Percentiles rank a stretch among this genome's conserved stretches.
These are phyloP conservation scores for Zapornia atra DNA, from an alignment of 2,113 vertebrate species.

Conservation along the genomic window DNA sequence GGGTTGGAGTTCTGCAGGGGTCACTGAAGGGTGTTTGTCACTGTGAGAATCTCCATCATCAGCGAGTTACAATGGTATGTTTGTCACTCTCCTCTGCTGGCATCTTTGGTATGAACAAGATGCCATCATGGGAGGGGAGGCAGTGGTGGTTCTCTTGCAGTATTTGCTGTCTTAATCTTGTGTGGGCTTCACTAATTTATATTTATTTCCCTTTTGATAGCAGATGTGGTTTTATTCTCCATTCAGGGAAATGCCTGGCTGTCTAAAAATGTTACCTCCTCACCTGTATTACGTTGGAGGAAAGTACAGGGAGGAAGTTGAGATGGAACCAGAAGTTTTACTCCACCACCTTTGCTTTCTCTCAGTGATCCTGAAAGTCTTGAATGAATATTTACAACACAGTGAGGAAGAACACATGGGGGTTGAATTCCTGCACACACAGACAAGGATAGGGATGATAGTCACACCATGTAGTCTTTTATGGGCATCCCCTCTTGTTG, in stretches of 20 bases:
- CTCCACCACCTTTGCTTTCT: not conserved
- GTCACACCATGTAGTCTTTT: not conserved
- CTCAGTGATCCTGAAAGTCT: not conserved
- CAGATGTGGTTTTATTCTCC: not conserved
- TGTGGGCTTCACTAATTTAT: constrained; percentile 18
- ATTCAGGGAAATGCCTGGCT: not conserved
- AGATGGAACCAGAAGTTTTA: not conserved
- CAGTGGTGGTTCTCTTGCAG: not conserved
- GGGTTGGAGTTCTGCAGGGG: not conserved
- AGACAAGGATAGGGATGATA: not conserved
- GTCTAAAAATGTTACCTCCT: not conserved
- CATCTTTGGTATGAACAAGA: not conserved
- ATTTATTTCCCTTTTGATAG: not conserved
- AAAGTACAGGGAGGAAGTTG: not conserved
- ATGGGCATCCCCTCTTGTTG: not conserved
- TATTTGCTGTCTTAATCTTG: constrained; percentile 1
- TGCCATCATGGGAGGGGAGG: not conserved
- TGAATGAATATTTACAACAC: not conserved
- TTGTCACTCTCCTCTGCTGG: not conserved
- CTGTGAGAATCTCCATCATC: not conserved
- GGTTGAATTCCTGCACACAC: not conserved
- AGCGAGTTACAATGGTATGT: not conserved
- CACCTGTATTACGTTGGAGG: not conserved
- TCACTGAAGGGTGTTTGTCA: not conserved
- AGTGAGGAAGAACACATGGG: not conserved